Evolutionary conservation across 2,797 vertebrate genomes (phyloP).

Genomic region (Percopsis omiscomaycus): DNA sequence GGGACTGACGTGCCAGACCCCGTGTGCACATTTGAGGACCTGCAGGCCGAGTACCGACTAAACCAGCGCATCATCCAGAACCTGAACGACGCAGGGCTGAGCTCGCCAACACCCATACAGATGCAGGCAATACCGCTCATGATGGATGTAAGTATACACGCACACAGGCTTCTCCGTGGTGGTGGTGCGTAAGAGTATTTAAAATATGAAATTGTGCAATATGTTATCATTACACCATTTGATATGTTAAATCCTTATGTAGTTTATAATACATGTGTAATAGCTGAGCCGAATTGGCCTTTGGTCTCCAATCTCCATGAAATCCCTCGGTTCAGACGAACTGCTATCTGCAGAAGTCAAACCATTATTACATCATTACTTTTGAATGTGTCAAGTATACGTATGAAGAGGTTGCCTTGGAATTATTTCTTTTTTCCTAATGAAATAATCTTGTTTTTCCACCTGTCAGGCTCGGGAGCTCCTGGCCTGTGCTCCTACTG

Average conservation of each 20-base stretch:
- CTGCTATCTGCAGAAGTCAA: too few relatives aligned
- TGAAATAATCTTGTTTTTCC: neutral
- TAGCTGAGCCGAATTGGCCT: too few relatives aligned
- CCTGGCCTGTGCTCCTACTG: constrained; percentile 93
- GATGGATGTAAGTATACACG: constrained; percentile 84
- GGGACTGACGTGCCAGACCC: constrained; percentile 92
- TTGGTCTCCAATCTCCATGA: too few relatives aligned
- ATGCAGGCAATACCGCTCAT: constrained; percentile 96
- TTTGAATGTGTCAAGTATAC: neutral
- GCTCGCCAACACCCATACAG: constrained; percentile 87
- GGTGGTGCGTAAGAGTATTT: neutral
- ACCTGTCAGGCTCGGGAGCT: constrained; percentile 84
- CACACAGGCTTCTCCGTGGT: accelerated
- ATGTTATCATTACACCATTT: too few relatives aligned
- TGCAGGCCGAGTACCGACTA: constrained; percentile 86
- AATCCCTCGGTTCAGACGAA: too few relatives aligned
- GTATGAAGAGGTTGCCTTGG: neutral
- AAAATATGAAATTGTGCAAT: neutral
- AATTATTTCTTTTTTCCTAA: neutral
- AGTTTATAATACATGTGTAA: too few relatives aligned
- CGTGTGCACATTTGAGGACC: constrained; percentile 85
- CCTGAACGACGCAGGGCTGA: constrained; percentile 83
- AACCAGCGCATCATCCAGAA: constrained; percentile 84
- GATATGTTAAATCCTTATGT: too few relatives aligned
- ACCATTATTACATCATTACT: too few relatives aligned